Evolutionary conservation across 1,140 invertebrate genomes (phyloP), one percentile per base, ranked within the genome.

Genomic region (Bombus affinis): DNA sequence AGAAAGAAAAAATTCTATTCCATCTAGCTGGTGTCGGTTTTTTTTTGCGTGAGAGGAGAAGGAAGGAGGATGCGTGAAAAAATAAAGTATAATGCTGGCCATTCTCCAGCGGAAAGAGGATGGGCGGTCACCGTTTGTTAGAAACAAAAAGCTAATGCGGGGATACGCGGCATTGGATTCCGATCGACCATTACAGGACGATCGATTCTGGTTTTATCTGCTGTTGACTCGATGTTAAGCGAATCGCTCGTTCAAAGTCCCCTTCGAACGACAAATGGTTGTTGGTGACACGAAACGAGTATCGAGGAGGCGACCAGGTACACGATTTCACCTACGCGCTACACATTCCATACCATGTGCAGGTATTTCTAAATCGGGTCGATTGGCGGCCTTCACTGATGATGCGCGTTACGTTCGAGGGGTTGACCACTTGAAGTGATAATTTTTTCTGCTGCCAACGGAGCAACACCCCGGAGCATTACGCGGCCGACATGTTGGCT

Each of bases 191-290:
- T 90, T 87, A 88, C 74, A 79, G 65, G 71, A 37, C 81, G 86
- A 91, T 91, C 87, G 90, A 91, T 91, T 81, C 89, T 83, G 85
- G 83, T 89, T 91, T 88, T 91, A 91, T 91, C 87, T 91, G 87
- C 71, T 89, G 89, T 91, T 91, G 89, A 91, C 89, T 91, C 90
- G 84, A 90, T 90, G 89, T 88, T 90, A 88, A 91, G 87, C 87
- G 90, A 91, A 88, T 90, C 81, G 87, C 66, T 81, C 81, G 80
- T 84, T 86, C 82, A 78, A 88, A 85, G 53, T 77, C 66, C 81
- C 62, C 66, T 44, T 71, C 72, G 65, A 81, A 85, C 85, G 89
- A 90, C 76, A 90, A 90, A 90, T 90, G 88, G 86, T 75, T 62
- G 73, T 79, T 32, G 83, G 82, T 88, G 86, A 88, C 88, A 77